Base-by-base conservation (phyloP, 2,797 vertebrate genomes). In the Monodelphis domestica region DNA sequence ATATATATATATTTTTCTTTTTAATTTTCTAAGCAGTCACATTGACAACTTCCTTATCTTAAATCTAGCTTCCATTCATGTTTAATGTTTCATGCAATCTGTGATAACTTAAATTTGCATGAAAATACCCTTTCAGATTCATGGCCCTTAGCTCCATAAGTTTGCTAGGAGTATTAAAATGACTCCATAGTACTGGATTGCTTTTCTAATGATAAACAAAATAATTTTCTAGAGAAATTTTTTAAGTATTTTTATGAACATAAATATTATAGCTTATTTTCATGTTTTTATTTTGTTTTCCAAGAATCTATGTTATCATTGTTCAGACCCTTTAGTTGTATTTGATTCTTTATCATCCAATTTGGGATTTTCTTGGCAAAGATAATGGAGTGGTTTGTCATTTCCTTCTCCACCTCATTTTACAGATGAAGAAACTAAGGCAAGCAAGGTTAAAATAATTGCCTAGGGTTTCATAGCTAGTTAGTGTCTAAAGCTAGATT, bases 61-160 rank as follows among this genome's bases (percentile, higher is more conserved):
- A 93, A 95, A 94, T 38, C 91, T 89, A 92, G 26, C 55, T 92
- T 51, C 78, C 51, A 84, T 95, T 91, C 59, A 50, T 38, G 24
- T 15, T 89, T 92, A 57, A 29, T 54, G 7, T 91, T 26, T 78
- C 88, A 3, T 94, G 52, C 45, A 84, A 6, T 70, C 91, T 93
- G 63, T 92, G 54, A 88, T 94, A 52, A 70, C 90, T 10, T 89
- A 88, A 89, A 54, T 92, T 45, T 89, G 30, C n/a, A 33, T 91
- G 21, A 14, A 89, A 4, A 90, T 92, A 33, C 0, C 10, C 15
- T 28, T 59, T 38, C 87, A 9, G 14, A 10, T 88, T 84, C 6
- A 54, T 38, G 52, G 17, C 57, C 0, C 89, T 96, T 96, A 28
- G 45, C 28, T 94, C 5, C 78, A n/a, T 91, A 51, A 24, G 2